Percentiles rank a stretch among this genome's conserved stretches.
Evolutionary conservation across 2,113 vertebrate species (phyloP).

Genomic region (Campylomormyrus numenius): DNA sequence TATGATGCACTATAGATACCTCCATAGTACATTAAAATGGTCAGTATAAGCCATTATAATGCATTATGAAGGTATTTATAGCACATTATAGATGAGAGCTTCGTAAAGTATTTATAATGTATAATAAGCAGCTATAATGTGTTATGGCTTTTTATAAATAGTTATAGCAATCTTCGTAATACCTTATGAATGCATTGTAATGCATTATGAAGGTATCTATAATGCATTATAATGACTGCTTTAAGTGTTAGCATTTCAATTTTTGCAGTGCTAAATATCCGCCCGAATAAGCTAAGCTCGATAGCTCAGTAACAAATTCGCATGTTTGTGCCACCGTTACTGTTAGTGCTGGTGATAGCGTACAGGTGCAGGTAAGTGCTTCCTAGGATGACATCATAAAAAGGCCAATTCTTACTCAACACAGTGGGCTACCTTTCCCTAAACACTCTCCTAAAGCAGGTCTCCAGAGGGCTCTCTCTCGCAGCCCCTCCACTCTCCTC

Average conservation of each 20-base stretch:
- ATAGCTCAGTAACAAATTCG: neutral
- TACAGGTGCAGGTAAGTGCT: neutral
- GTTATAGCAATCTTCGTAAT: no score
- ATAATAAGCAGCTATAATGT: no score
- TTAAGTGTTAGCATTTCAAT: neutral
- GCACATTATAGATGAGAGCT: no score
- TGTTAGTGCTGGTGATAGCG: neutral
- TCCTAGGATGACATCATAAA: neutral
- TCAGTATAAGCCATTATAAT: no score
- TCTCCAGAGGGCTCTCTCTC: neutral
- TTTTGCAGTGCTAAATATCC: neutral
- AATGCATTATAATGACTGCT: no score
- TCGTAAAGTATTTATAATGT: no score
- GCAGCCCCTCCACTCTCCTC: neutral
- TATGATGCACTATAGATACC: no score
- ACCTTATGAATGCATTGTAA: no score
- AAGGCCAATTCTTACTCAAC: neutral
- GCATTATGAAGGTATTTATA: no score
- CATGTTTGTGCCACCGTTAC: neutral
- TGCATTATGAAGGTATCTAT: no score
- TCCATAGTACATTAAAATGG: no score
- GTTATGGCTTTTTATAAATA: no score
- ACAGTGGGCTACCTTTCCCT: neutral
- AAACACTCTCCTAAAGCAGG: neutral
- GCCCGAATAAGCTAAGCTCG: neutral